phyloP scores from a whole-genome alignment of 1,140 invertebrate species.

The Hylyphantes graminicola region DNA sequence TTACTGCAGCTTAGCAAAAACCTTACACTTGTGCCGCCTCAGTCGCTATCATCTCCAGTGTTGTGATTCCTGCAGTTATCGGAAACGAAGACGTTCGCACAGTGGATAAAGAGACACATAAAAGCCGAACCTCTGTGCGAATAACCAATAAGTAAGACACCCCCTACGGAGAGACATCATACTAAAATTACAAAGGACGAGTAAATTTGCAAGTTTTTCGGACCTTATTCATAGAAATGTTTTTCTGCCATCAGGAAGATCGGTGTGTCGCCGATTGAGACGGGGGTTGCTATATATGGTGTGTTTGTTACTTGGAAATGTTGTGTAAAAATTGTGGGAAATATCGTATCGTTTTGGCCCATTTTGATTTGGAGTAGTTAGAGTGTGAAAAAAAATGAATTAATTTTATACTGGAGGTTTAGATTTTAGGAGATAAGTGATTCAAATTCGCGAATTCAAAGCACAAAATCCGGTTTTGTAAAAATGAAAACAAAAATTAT shows the following conservation, averaged over 20 bases:
- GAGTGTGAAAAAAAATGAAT: background rate
- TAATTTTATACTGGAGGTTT: background rate
- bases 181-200: background rate
- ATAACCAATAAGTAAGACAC: background rate
- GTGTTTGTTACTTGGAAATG: too few species aligned
- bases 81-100: conserved; percentile 34
- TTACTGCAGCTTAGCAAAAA: conserved; percentile 82
- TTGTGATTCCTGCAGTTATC: conserved; percentile 78
- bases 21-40: conserved; percentile 85
- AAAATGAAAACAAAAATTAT: too few species aligned
- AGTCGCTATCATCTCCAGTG: conserved; percentile 84
- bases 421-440: background rate
- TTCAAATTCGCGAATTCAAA: background rate
- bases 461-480: background rate
- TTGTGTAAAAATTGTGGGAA: background rate
- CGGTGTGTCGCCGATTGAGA: background rate
- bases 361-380: background rate
- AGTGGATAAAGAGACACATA: conserved; percentile 20
- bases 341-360: background rate
- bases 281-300: too few species aligned
- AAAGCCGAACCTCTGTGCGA: conserved; percentile 8
- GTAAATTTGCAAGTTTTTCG: background rate
- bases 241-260: background rate
- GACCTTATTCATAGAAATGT: conserved; percentile 1
- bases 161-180: conserved; percentile 17